Base-by-base conservation (phyloP, 2,888 invertebrate species). In the Aphidoletes aphidimyza region DNA sequence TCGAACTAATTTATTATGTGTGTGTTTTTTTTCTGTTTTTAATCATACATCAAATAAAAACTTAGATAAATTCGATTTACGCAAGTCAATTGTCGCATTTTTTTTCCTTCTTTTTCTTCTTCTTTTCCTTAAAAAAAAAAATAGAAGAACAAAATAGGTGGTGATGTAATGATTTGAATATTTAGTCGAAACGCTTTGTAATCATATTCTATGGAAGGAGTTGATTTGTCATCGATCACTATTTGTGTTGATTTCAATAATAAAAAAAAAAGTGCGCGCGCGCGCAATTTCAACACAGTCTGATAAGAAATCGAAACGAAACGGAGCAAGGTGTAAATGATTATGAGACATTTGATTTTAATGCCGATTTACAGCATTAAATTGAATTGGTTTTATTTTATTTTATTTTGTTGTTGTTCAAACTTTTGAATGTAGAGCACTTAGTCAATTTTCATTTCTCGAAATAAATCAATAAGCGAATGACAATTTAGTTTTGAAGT, bases 391-490 rank as follows among this genome's bases (percentile, higher is more conserved):
- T 69, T 26, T n/a, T 22, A 54, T 5, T 22, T 22, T 22, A n/a
- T 6, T 54, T 54, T 22, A 26, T 11, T 26, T 54, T 26, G 3
- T 54, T 14, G 54, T 5, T 5, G 11, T 30, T 69, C 69, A 30
- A 69, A n/a, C n/a, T 34, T 69, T 69, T 30, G 30, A 69, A 69
- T 69, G 30, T 69, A 30, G 69, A 69, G 30, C 69, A 69, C 14
- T 30, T 30, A 30, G 14, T 37, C n/a, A 37, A 37, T 37, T 81
- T 81, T 78, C n/a, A 37, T 37, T 81, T 37, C n/a, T n/a, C n/a
- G n/a, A n/a, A n/a, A n/a, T 81, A 81, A 81, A 81, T 81, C 81
- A 81, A 81, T 81, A 81, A 81, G n/a, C n/a, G n/a, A n/a, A n/a
- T 37, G 47, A 69, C 69, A 14, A 69, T 30, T 11, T 9, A 36